Evolutionary conservation across 2,113 vertebrate genomes (phyloP).

Genomic region (Chloropsis cyanopogon): DNA sequence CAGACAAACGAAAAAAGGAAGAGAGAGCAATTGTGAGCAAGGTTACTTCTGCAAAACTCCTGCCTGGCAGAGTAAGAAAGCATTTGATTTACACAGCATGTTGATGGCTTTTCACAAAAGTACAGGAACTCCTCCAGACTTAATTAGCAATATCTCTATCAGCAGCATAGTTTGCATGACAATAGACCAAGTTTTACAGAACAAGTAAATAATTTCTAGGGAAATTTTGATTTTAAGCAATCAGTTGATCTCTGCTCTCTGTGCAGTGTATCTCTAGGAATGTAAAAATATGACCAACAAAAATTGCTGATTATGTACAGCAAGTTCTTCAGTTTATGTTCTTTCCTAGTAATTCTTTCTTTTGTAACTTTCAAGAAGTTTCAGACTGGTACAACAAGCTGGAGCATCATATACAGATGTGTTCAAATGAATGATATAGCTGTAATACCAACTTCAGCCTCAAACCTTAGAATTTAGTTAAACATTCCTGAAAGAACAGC

Average conservation of each 20-base stretch:
- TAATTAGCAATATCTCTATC: not conserved
- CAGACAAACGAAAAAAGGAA: not conserved
- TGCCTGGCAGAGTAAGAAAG: not conserved
- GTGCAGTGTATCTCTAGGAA: not conserved
- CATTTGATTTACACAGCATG: not conserved
- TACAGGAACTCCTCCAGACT: not conserved
- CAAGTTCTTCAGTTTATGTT: not conserved
- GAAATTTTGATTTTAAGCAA: not conserved
- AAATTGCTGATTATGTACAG: not conserved
- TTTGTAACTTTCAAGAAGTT: not conserved
- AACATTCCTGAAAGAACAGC: not conserved
- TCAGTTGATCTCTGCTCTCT: not conserved
- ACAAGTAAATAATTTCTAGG: not conserved
- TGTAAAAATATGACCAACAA: not conserved
- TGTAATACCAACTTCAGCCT: not conserved
- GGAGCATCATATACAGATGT: not conserved
- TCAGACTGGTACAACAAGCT: not conserved
- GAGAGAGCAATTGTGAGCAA: not conserved
- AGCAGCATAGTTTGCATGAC: not conserved
- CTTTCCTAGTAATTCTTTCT: not conserved
- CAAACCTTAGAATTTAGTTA: not conserved
- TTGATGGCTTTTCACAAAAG: not conserved
- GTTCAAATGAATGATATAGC: not conserved
- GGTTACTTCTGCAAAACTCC: not conserved
- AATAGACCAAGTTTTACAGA: not conserved